Evolutionary conservation across 2,113 vertebrate species (phyloP).

Genomic region (Cygnus buccinator): DNA sequence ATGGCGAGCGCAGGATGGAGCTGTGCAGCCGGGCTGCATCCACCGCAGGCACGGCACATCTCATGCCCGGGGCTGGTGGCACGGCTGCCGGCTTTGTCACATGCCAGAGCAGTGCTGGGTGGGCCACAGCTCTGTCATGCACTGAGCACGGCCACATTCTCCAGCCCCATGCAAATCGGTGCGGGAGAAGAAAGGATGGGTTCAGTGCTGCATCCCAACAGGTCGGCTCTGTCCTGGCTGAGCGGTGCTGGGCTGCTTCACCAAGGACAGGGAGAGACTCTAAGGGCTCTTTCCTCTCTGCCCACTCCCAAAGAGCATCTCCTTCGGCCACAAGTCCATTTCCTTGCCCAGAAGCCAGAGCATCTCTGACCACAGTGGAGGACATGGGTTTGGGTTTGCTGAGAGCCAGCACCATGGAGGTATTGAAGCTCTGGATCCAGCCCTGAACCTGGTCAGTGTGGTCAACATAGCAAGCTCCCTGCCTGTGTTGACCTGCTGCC

Average conservation of each 20-base stretch:
- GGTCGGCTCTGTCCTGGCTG: accelerated
- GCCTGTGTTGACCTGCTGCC: not conserved
- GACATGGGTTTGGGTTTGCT: not conserved
- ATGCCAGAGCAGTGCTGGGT: accelerated
- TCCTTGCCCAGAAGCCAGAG: not conserved
- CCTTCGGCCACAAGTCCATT: not conserved
- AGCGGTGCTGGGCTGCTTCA: accelerated
- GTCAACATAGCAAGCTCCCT: not conserved
- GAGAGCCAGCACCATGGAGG: not conserved
- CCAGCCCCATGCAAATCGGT: too few species aligned
- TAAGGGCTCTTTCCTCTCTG: not conserved
- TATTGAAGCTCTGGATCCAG: accelerated
- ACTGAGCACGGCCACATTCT: accelerated
- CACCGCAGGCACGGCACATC: accelerated
- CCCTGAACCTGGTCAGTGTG: not conserved
- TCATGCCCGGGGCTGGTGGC: not conserved
- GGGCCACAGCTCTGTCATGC: not conserved
- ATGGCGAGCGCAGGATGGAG: accelerated
- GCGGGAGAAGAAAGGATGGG: not conserved
- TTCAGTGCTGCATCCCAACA: accelerated
- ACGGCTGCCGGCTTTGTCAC: not conserved
- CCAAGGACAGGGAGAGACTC: not conserved
- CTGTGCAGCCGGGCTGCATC: accelerated
- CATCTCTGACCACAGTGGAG: not conserved
- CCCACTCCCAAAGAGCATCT: not conserved